phyloP scores from a whole-genome alignment of 2,113 vertebrate genomes.

The Hepsetus odoe region DNA sequence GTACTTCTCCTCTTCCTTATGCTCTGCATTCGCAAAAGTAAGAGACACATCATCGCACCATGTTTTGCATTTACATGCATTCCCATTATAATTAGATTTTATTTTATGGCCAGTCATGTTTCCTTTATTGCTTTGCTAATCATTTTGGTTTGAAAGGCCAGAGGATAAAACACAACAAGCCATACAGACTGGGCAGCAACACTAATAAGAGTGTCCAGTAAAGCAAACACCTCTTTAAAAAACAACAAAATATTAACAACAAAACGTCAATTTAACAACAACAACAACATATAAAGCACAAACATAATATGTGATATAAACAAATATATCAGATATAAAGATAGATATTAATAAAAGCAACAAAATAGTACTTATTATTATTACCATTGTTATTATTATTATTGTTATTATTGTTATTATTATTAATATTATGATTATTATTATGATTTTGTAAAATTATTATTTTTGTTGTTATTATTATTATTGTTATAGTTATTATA shows the following conservation, averaged over 20 bases:
- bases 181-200: conserved; percentile 39
- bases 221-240: background rate
- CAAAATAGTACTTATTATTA: no score
- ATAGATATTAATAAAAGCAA: no score
- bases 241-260: conserved; percentile 27
- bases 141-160: conserved; percentile 69
- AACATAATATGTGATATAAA: no score
- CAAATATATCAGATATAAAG: no score
- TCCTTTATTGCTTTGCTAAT: conserved; percentile 77
- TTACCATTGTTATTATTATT: no score
- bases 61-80: conserved; percentile 72
- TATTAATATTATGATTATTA: no score
- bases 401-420: no score
- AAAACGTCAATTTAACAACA: background rate
- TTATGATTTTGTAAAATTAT: no score
- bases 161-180: conserved; percentile 67
- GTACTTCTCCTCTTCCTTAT: background rate
- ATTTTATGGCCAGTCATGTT: conserved; percentile 71
- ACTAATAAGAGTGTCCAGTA: conserved; percentile 66
- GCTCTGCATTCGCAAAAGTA: background rate
- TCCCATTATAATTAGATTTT: conserved; percentile 67
- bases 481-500: no score
- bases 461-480: no score
- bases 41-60: conserved; percentile 56
- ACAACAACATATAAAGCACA: no score